Conservation (phyloP, 2,113 vertebrate genomes). For the Lasiurus cinereus region DNA sequence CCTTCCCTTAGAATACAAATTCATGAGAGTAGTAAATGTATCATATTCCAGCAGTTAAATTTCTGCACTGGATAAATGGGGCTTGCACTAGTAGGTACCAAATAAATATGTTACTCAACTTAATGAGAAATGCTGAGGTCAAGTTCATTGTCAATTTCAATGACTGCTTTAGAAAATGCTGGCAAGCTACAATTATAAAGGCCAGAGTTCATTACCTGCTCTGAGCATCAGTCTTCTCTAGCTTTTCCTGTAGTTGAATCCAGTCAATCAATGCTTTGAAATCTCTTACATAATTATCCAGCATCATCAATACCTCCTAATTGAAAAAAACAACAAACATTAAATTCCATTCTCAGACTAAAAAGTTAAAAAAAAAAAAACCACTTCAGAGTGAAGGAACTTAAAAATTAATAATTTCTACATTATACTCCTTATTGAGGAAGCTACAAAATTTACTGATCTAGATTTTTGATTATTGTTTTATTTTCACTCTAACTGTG, state of each 20-base stretch:
- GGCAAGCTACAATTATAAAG: not conserved
- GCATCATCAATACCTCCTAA: conserved; percentile 99
- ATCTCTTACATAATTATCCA: conserved; percentile 98
- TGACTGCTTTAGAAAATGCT: not conserved
- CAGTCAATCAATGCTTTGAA: conserved; percentile 99
- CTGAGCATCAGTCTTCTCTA: conserved; percentile 98
- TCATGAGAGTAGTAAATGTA: not conserved
- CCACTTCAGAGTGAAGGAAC: not conserved
- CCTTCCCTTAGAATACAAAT: not conserved
- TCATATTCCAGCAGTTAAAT: not conserved
- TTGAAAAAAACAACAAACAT: conserved; percentile 75
- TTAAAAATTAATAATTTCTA: conserved; percentile 45
- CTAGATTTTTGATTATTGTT: not conserved
- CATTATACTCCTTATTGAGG: not conserved
- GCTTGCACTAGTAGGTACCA: not conserved
- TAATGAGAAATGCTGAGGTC: conserved; percentile 18
- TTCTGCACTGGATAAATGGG: not conserved
- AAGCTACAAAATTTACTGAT: not conserved
- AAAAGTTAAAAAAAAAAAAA: conserved; percentile 33
- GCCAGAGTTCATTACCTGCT: conserved; percentile 92
- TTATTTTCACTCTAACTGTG: conserved; percentile 13
- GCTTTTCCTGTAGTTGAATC: conserved; percentile 99
- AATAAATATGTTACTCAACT: conserved; percentile 3
- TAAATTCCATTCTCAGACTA: not conserved
- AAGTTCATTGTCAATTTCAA: not conserved